These are phyloP conservation scores for Miltochrista miniata DNA, from an alignment of 2,888 invertebrate species.

Conservation along the genomic window DNA sequence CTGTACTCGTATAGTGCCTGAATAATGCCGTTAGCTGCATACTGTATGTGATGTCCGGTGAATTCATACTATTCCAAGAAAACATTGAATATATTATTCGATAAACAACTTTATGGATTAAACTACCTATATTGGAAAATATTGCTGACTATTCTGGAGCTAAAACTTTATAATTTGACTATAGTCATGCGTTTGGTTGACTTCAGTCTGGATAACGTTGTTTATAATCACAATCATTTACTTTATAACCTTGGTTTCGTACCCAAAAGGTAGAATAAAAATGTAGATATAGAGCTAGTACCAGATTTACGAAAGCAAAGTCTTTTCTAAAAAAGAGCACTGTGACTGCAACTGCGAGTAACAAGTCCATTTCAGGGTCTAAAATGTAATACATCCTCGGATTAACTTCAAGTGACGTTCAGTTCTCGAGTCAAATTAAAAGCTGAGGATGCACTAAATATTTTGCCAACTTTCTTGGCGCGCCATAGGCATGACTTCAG, in stretches of 20 bases:
- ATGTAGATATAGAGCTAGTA: too few species aligned
- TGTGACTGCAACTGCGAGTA: not conserved
- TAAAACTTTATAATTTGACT: too few species aligned
- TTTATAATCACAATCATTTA: too few species aligned
- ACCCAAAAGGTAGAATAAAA: too few species aligned
- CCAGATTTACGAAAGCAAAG: too few species aligned
- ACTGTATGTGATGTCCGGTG: not conserved
- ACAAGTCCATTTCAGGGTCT: not conserved
- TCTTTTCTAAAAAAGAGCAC: too few species aligned
- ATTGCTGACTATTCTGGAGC: too few species aligned
- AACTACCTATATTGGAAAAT: too few species aligned
- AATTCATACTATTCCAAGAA: not conserved
- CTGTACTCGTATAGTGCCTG: slow-evolving; percentile 1
- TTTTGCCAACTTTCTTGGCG: slow-evolving; percentile 53
- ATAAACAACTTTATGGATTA: too few species aligned
- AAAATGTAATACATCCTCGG: slow-evolving; percentile 32
- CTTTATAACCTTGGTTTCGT: too few species aligned
- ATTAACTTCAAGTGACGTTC: slow-evolving; percentile 16
- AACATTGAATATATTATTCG: not conserved
- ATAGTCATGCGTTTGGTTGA: too few species aligned
- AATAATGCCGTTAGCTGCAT: slow-evolving; percentile 3
- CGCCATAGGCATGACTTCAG: slow-evolving; percentile 27
- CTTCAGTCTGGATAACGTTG: too few species aligned
- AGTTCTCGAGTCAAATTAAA: slow-evolving; percentile 47
- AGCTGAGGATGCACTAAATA: slow-evolving; percentile 50